Conservation (phyloP, 2,797 vertebrate species). For the Myripristis jacobus region DNA sequence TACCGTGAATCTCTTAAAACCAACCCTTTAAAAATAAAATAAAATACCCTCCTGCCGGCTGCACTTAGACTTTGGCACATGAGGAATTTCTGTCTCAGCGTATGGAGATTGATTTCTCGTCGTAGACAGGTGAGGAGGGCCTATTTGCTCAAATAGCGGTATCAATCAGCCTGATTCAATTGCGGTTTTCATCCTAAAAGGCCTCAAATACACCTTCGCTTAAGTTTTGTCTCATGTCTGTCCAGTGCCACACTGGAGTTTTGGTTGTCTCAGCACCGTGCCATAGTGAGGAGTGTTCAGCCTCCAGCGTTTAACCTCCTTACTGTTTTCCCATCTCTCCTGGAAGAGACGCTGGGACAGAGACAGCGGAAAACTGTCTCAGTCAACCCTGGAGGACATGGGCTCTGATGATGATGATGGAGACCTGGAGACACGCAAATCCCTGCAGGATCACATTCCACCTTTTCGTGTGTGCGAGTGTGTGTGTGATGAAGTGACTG, state of each 20-base stretch:
- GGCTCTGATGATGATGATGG: slow-evolving; percentile 55
- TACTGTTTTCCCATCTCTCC: slow-evolving; percentile 61
- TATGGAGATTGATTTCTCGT: slow-evolving; percentile 36
- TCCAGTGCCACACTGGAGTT: slow-evolving; percentile 19
- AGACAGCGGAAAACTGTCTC: slow-evolving; percentile 69
- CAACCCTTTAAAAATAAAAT: slow-evolving; percentile 30
- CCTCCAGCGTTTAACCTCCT: neutral
- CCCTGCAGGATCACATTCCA: slow-evolving; percentile 64
- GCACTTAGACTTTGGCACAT: slow-evolving; percentile 43
- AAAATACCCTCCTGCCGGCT: slow-evolving; percentile 43
- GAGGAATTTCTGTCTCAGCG: slow-evolving; percentile 23
- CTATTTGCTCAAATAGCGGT: slow-evolving; percentile 25
- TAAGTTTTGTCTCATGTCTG: slow-evolving; percentile 42
- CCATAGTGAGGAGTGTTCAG: slow-evolving; percentile 27
- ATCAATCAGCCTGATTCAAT: slow-evolving; percentile 46
- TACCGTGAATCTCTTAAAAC: slow-evolving; percentile 68
- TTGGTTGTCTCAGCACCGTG: slow-evolving; percentile 23
- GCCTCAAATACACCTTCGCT: slow-evolving; percentile 23
- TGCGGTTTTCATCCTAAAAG: slow-evolving; percentile 31
- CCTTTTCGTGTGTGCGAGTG: slow-evolving; percentile 8
- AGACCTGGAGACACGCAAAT: slow-evolving; percentile 69
- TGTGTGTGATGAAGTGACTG: slow-evolving; percentile 26
- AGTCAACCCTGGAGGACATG: slow-evolving; percentile 55
- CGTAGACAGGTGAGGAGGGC: slow-evolving; percentile 56
- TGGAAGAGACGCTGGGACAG: slow-evolving; percentile 50